phyloP scores from a whole-genome alignment of 2,113 vertebrate genomes.

The Podocnemis expansa region DNA sequence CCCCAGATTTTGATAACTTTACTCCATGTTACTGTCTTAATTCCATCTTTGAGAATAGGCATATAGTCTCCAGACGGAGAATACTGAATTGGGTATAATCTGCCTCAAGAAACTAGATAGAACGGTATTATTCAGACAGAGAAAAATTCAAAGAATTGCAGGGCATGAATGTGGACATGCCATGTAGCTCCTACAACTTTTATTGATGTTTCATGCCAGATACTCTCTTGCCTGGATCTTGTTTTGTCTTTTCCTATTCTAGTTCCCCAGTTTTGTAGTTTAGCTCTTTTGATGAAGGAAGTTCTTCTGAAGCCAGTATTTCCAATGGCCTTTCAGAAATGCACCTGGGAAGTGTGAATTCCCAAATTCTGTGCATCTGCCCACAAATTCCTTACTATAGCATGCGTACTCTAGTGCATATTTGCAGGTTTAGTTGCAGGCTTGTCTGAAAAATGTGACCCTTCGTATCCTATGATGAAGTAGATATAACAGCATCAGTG shows the following conservation, averaged over 20 bases:
- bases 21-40: neutral
- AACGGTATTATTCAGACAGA: neutral
- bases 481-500: neutral
- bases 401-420: neutral
- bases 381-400: neutral
- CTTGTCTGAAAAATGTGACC: neutral
- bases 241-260: neutral
- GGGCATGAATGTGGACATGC: neutral
- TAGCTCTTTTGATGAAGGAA: fast-evolving
- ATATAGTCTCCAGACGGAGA: neutral
- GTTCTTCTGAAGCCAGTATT: neutral
- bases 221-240: neutral
- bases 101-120: neutral
- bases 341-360: neutral
- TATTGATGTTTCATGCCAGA: neutral
- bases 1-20: neutral
- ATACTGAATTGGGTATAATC: neutral
- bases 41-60: neutral
- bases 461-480: neutral
- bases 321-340: neutral
- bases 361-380: neutral
- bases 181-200: neutral
- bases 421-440: neutral
- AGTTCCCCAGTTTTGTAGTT: neutral
- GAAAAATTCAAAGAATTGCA: neutral